A percentile compares a stretch with the other conserved stretches of the same genome.
phyloP scores from a whole-genome alignment of 2,888 invertebrate genomes.

The Lasius fuliginosus region DNA sequence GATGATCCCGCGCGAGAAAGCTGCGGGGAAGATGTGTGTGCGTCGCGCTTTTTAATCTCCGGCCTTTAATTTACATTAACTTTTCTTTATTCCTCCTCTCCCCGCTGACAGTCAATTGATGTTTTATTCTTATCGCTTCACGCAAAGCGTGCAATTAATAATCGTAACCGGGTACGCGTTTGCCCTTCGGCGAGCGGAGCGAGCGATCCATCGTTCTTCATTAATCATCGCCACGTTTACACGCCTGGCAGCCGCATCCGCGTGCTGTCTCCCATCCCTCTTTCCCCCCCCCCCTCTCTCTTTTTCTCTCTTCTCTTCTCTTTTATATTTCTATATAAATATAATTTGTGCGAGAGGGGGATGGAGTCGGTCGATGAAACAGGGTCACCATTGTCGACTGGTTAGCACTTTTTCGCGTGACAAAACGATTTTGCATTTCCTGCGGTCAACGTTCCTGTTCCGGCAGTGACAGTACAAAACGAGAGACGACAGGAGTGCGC shows the following conservation, averaged over 20 bases:
- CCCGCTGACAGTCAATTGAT: constrained; percentile 26
- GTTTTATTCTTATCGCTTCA: constrained; percentile 49
- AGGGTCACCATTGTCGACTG: constrained; percentile 58
- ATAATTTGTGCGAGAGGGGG: constrained; percentile 16
- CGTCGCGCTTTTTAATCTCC: constrained; percentile 27
- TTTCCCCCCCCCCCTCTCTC: constrained; percentile 27
- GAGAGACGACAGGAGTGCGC: not conserved
- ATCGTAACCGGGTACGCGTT: constrained; percentile 61
- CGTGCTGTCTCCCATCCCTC: constrained; percentile 37
- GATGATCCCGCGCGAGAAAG: constrained; percentile 17
- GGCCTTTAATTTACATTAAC: constrained; percentile 45
- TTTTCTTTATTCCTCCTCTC: not conserved
- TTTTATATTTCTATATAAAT: constrained; percentile 36
- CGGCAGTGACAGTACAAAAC: constrained; percentile 32
- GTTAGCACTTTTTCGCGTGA: constrained; percentile 58
- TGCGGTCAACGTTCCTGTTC: constrained; percentile 65
- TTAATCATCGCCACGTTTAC: constrained; percentile 70
- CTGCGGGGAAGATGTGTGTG: not conserved
- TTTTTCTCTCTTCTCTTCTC: constrained; percentile 3
- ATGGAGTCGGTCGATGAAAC: constrained; percentile 39
- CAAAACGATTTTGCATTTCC: constrained; percentile 66
- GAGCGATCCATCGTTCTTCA: constrained; percentile 53
- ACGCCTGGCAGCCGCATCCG: constrained; percentile 58
- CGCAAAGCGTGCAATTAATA: constrained; percentile 66
- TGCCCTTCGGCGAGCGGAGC: constrained; percentile 3